These are phyloP conservation scores for Anas platyrhynchos DNA, from an alignment of 2,113 vertebrate genomes.

Conservation along the genomic window DNA sequence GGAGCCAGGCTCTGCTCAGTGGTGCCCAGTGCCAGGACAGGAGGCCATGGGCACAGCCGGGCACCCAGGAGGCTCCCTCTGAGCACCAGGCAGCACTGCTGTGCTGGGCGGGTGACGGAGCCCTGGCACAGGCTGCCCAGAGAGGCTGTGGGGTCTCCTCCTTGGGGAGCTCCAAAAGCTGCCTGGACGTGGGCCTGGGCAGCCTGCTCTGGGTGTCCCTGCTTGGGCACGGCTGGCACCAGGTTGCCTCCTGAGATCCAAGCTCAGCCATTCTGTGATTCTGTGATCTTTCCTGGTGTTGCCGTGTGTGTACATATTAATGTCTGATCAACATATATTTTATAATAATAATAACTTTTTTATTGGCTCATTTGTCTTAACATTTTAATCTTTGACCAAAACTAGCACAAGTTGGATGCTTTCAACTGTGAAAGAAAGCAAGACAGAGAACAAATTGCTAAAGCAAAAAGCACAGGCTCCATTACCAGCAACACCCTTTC, in stretches of 20 bases:
- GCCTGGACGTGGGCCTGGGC: neutral
- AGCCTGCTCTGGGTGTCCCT: neutral
- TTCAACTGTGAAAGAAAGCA: neutral
- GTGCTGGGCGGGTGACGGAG: neutral
- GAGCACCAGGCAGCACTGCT: neutral
- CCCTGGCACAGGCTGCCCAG: neutral
- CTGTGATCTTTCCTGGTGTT: neutral
- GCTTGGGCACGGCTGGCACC: neutral
- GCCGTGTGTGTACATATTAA: neutral
- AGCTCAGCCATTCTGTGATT: too few relatives aligned
- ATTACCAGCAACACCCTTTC: neutral
- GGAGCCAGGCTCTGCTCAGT: neutral
- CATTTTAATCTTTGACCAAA: neutral
- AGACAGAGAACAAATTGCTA: neutral
- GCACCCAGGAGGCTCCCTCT: neutral
- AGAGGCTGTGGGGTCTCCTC: neutral
- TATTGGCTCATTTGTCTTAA: neutral
- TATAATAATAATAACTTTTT: neutral
- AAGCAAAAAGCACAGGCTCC: neutral
- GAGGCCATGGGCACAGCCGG: neutral
- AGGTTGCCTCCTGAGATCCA: neutral
- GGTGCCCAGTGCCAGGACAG: neutral
- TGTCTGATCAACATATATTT: neutral
- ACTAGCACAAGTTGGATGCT: neutral
- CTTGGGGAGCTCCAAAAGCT: neutral